These are phyloP conservation scores for Coremacera marginata DNA, from an alignment of 2,888 invertebrate genomes.

Conservation along the genomic window DNA sequence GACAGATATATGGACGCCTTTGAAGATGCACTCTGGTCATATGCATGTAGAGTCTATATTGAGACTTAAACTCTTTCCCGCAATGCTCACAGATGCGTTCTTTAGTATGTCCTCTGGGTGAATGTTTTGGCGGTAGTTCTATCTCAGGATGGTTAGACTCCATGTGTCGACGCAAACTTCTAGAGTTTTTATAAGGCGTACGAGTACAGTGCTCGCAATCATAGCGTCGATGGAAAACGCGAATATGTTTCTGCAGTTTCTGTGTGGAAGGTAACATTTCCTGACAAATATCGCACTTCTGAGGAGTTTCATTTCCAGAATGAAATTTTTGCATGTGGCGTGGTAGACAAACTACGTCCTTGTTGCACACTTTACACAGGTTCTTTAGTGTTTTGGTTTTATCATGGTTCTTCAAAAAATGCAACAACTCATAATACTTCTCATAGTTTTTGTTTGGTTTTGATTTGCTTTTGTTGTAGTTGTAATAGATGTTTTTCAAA, in stretches of 20 bases:
- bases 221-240: neutral
- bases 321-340: neutral
- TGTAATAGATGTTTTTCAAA: constrained; percentile 3
- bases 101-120: neutral
- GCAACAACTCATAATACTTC: neutral
- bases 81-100: constrained; percentile 27
- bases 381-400: neutral
- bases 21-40: constrained; percentile 13
- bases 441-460: constrained; percentile 7
- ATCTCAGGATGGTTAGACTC: neutral
- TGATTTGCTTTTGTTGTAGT: neutral
- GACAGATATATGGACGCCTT: constrained; percentile 1
- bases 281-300: neutral
- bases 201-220: neutral
- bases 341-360: neutral
- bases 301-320: neutral
- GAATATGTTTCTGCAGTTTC: neutral
- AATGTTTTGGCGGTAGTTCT: too few relatives aligned
- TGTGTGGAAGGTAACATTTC: neutral
- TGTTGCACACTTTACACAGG: neutral
- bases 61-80: neutral
- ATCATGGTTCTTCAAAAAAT: neutral
- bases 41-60: neutral
- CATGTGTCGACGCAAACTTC: neutral
- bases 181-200: neutral